These are phyloP conservation scores for Saccostrea glomerata DNA, from an alignment of 1,140 invertebrate species.

Conservation along the genomic window DNA sequence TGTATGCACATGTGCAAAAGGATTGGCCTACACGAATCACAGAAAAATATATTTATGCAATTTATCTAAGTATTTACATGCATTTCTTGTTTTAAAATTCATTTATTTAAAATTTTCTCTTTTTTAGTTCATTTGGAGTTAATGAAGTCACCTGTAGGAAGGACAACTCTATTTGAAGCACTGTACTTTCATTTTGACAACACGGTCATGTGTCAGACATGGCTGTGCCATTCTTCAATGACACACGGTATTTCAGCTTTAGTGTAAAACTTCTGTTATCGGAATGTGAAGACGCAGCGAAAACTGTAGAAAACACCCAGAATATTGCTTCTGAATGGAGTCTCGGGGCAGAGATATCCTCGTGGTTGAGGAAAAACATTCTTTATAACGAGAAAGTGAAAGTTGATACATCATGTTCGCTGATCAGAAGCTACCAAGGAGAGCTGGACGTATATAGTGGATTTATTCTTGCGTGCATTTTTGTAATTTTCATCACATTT, in stretches of 20 bases:
- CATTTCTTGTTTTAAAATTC: no score
- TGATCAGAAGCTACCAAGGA: not conserved
- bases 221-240: slow-evolving; percentile 1
- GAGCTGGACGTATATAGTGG: not conserved
- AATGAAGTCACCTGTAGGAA: not conserved
- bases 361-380: not conserved
- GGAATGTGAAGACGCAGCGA: not conserved
- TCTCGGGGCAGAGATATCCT: not conserved
- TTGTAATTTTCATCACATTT: not conserved
- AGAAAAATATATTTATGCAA: no score
- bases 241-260: not conserved
- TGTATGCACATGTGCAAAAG: no score
- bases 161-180: not conserved
- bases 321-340: not conserved
- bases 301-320: not conserved
- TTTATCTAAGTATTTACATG: no score
- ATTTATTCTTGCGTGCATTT: not conserved
- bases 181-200: not conserved
- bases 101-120: no score
- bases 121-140: no score
- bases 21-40: no score
- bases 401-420: not conserved
- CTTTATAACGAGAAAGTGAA: not conserved
- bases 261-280: not conserved
- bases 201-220: not conserved